Conservation (phyloP, 2,888 invertebrate genomes). For the Stenoptilia bipunctidactyla region DNA sequence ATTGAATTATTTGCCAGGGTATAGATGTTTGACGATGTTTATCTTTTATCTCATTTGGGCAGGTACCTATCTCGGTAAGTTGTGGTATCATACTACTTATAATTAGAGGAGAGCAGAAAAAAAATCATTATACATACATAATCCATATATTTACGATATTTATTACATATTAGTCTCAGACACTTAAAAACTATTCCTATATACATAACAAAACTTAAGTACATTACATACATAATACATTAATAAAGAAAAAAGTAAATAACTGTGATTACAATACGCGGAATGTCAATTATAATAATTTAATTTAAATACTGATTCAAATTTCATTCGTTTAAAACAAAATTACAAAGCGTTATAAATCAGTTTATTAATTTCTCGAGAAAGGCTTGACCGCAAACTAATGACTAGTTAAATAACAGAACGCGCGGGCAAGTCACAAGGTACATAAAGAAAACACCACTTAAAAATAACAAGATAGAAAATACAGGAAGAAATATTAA, state of each 20-base stretch:
- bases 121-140: too few species aligned
- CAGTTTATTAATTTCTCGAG: too few species aligned
- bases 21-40: too few species aligned
- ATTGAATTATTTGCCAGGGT: too few species aligned
- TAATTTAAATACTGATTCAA: neutral
- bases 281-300: too few species aligned
- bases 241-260: too few species aligned
- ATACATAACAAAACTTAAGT: slow-evolving; percentile 48
- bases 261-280: too few species aligned
- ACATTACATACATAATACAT: slow-evolving; percentile 32
- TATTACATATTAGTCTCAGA: slow-evolving; percentile 22
- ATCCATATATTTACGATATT: slow-evolving; percentile 1
- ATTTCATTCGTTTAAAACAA: neutral
- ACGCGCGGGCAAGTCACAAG: slow-evolving; percentile 23
- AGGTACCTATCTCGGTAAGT: too few species aligned
- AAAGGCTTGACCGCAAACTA: slow-evolving; percentile 34
- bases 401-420: slow-evolving; percentile 56
- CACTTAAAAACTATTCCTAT: slow-evolving; percentile 24
- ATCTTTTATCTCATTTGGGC: too few species aligned
- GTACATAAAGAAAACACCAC: slow-evolving; percentile 1
- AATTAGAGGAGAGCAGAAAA: too few species aligned
- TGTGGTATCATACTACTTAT: too few species aligned
- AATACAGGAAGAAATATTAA: slow-evolving; percentile 12
- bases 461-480: slow-evolving; percentile 9
- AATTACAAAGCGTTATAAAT: neutral